These are phyloP conservation scores for Pionites leucogaster DNA, from an alignment of 2,113 vertebrate species.

Conservation along the genomic window DNA sequence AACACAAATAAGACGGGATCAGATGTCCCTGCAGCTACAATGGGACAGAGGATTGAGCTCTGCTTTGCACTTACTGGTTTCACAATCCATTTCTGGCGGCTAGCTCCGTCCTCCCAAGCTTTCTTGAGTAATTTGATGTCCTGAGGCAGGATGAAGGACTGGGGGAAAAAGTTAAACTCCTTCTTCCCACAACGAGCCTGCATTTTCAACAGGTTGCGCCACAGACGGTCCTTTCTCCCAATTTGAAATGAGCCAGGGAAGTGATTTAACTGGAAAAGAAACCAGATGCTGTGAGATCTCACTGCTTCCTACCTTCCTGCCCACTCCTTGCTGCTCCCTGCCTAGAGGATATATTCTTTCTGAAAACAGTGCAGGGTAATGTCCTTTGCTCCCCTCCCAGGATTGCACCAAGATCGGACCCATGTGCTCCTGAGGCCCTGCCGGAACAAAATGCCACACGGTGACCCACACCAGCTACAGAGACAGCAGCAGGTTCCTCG, in stretches of 20 bases:
- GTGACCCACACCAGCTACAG: not conserved
- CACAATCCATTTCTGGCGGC: conserved; percentile 94
- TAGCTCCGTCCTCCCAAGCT: conserved; percentile 88
- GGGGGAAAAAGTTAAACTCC: conserved; percentile 94
- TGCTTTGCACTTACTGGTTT: conserved; percentile 85
- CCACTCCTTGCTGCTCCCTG: not conserved
- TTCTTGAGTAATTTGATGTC: conserved; percentile 91
- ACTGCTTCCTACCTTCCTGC: not conserved
- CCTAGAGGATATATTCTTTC: not conserved
- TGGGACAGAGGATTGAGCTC: not conserved
- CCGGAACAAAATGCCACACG: not conserved
- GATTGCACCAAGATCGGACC: not conserved
- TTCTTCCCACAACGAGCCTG: conserved; percentile 88
- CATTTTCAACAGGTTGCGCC: conserved; percentile 95
- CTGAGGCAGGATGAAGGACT: conserved; percentile 94
- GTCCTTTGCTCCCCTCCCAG: not conserved
- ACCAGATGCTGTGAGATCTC: not conserved
- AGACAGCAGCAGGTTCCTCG: not conserved
- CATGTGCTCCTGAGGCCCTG: not conserved
- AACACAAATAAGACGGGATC: not conserved
- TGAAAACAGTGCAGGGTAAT: not conserved
- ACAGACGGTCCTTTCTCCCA: conserved; percentile 94
- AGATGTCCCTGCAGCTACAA: not conserved
- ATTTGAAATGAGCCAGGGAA: conserved; percentile 98
- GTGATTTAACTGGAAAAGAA: conserved; percentile 87